phyloP scores from a whole-genome alignment of 2,113 vertebrate species.

The human region GRCh38 chr13:39874501-39875000 shows the following conservation, averaged over 20 bases:
- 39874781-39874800: background rate
- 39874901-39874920: background rate
- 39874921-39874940: background rate
- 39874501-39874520: background rate
- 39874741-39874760: background rate
- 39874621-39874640: background rate
- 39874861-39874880: background rate
- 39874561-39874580: slow-evolving; percentile 7
- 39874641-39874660: background rate
- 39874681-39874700: background rate
- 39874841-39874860: background rate
- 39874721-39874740: background rate
- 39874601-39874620: background rate
- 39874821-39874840: background rate
- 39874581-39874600: background rate
- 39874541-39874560: background rate
- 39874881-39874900: background rate
- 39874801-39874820: background rate
- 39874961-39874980: background rate
- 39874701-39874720: background rate
- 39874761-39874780: background rate
- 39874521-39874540: background rate
- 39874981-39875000: background rate
- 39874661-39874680: background rate
- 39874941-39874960: background rate